Evolutionary conservation across 1,140 invertebrate genomes (phyloP).

Genomic region (Teleopsis dalmanni): DNA sequence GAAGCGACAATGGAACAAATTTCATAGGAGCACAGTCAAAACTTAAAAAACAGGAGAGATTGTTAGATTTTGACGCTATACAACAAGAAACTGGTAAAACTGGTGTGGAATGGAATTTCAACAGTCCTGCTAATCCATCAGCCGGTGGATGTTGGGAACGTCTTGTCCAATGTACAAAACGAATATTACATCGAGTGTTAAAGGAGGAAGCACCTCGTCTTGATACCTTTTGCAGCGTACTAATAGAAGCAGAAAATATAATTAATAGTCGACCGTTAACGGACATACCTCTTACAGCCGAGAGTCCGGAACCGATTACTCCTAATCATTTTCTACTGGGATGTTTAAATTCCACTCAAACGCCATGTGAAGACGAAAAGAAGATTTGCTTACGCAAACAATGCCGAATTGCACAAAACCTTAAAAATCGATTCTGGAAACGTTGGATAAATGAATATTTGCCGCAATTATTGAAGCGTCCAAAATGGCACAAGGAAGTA

Average conservation of each 20-base stretch:
- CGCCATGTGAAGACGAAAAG: not conserved
- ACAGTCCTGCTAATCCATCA: constrained; percentile 7
- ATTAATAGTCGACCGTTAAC: constrained; percentile 24
- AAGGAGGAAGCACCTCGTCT: constrained; percentile 16
- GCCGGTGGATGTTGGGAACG: constrained; percentile 26
- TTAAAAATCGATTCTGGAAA: constrained; percentile 14
- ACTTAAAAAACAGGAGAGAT: not conserved
- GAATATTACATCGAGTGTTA: constrained; percentile 14
- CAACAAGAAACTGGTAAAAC: not conserved
- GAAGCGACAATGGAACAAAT: constrained; percentile 9
- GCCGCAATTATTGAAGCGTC: constrained; percentile 6
- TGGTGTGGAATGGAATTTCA: constrained; percentile 10
- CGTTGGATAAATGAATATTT: constrained; percentile 12
- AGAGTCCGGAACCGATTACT: constrained; percentile 16
- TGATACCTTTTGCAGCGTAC: constrained; percentile 17
- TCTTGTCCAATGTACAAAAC: constrained; percentile 18
- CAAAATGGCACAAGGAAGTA: constrained; percentile 12
- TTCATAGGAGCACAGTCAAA: constrained; percentile 12
- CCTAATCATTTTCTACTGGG: constrained; percentile 7
- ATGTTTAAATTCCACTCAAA: constrained; percentile 6
- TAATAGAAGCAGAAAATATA: constrained; percentile 23
- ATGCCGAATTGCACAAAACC: constrained; percentile 9
- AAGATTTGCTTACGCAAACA: constrained; percentile 9
- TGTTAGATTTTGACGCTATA: not conserved
- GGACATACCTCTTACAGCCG: constrained; percentile 22